Evolutionary conservation across 2,113 vertebrate genomes (phyloP).

Genomic region (Lonchura striata): DNA sequence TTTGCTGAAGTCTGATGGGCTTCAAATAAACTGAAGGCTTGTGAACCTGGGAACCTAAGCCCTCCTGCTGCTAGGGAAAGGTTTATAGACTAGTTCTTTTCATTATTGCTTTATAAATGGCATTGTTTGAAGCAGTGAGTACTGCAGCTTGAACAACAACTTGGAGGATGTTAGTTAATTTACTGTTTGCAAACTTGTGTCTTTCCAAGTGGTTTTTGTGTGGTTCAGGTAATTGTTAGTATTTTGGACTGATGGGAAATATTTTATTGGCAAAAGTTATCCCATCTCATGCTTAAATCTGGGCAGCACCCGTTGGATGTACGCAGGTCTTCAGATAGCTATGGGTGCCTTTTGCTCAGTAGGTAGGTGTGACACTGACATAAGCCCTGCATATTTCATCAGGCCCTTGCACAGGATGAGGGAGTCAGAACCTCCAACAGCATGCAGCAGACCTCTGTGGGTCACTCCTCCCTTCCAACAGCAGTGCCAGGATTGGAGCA

Average conservation of each 20-base stretch:
- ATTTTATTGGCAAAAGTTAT: neutral
- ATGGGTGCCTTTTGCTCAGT: neutral
- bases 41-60: slow-evolving; percentile 20
- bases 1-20: slow-evolving; percentile 18
- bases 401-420: neutral
- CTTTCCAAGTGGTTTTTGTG: neutral
- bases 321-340: neutral
- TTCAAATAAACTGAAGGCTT: slow-evolving; percentile 48
- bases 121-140: slow-evolving; percentile 9
- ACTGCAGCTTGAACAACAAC: neutral
- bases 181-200: neutral
- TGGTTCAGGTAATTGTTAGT: neutral
- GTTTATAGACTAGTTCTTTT: slow-evolving; percentile 70
- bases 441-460: neutral
- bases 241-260: neutral
- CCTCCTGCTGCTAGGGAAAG: slow-evolving; percentile 33
- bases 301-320: accelerated
- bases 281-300: neutral
- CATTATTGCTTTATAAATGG: slow-evolving; percentile 59
- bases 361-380: neutral
- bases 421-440: neutral
- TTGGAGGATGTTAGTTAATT: neutral
- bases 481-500: neutral
- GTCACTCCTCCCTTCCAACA: neutral
- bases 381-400: neutral